Evolutionary conservation across 2,113 vertebrate genomes (phyloP), one percentile per base, ranked within the genome.

Genomic region (Todiramphus chloris): DNA sequence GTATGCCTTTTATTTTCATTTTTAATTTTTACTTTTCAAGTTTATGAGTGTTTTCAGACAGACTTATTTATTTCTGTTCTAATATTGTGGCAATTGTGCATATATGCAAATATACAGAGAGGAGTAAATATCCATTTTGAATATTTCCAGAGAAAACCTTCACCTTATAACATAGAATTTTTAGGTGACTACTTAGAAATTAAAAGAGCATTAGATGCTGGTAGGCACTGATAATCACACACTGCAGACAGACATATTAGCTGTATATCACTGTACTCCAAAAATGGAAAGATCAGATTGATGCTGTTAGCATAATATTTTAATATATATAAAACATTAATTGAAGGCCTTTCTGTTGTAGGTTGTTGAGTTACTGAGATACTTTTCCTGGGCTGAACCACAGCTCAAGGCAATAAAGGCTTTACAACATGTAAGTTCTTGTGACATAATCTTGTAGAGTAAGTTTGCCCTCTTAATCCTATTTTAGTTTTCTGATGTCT

Each of bases 361-460:
- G 99, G 99, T 99, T 94, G 99, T 99, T 93, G 99, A 99, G 90
- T 98, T 99, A 90, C 95, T 99, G 92, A 99, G 99, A 92, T 99
- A 99, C 84, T 99, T 99, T 96, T 99, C 99, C 50, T 99, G 99
- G 99, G 99, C 99, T 67, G 99, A 99, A 70, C 99, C 99, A 72
- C 99, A 99, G 96, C 98, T 99, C 78, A 99, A 99, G 97, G 99
- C 99, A 69, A 99, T 99, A 93, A 99, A 99, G 97, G 99, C 99
- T 74, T 98, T 99, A 89, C 99, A 99, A 79, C 99, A 99, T 97
- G 99, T 99, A 97, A 99, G 99, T 98, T 90, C 50, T 87, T 37
- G 24, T 78, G 75, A 10, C 58, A 27, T 93, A 58, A 37, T 78
- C 39, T 80, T 83, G 15, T 72, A 33, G 51, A 85, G 21, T 80